These are phyloP conservation scores for Malthinus seriepunctatus DNA, from an alignment of 2,888 invertebrate species.

Conservation along the genomic window DNA sequence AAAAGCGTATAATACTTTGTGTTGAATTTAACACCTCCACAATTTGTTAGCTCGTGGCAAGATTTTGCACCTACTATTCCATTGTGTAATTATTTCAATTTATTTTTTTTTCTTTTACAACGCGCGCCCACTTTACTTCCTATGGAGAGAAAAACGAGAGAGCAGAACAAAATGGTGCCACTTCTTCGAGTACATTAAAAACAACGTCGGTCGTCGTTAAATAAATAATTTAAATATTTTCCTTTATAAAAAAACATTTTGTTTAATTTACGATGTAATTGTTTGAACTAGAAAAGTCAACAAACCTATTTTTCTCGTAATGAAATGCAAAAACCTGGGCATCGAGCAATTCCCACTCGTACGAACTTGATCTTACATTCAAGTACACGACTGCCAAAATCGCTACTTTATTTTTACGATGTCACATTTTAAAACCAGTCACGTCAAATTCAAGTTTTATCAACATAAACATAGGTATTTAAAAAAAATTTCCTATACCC, in stretches of 20 bases:
- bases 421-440: conserved; percentile 6
- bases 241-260: no score
- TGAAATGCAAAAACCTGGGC: not conserved
- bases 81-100: not conserved
- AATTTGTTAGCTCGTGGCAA: not conserved
- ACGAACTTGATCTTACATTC: not conserved
- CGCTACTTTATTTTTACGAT: conserved; percentile 2
- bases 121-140: no score
- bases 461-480: no score
- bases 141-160: no score
- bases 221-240: no score
- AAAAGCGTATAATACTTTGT: not conserved
- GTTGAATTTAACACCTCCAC: conserved; percentile 4
- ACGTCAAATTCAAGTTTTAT: not conserved
- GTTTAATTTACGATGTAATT: not conserved
- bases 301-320: not conserved
- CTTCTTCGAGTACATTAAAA: no score
- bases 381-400: not conserved
- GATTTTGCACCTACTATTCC: not conserved
- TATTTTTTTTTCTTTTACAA: no score
- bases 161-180: no score
- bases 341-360: no score
- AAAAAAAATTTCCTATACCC: not conserved
- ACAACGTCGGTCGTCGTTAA: no score
- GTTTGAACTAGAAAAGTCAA: not conserved